Conservation (phyloP, 2,888 invertebrate species). For the Megaustenia siamemsis region DNA sequence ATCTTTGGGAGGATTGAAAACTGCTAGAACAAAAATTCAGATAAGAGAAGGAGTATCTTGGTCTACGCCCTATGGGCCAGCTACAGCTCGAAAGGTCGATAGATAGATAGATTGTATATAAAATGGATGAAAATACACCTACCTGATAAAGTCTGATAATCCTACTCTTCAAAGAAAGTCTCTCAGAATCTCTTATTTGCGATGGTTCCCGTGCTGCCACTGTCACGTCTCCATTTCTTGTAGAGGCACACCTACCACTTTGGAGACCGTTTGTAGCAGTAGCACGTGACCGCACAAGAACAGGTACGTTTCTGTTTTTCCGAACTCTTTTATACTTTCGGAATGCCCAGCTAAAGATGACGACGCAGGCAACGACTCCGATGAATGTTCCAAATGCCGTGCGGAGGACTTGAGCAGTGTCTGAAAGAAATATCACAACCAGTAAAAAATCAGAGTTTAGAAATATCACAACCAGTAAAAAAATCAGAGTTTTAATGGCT, state of each 20-base stretch:
- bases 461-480: too few species aligned
- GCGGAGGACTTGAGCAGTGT: slow-evolving; percentile 41
- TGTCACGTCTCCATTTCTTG: background rate
- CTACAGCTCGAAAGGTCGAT: too few species aligned
- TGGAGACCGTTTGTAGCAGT: background rate
- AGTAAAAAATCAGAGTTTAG: too few species aligned
- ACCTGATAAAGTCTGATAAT: slow-evolving; percentile 34
- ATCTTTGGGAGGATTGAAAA: too few species aligned
- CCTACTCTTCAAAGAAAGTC: slow-evolving; percentile 24
- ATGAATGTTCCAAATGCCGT: slow-evolving; percentile 37
- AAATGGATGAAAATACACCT: background rate
- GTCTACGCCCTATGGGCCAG: too few species aligned
- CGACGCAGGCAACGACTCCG: slow-evolving; percentile 37
- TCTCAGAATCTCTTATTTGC: background rate
- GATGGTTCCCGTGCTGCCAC: background rate
- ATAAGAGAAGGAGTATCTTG: too few species aligned
- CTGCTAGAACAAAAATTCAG: too few species aligned
- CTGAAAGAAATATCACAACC: too few species aligned
- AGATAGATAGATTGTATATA: too few species aligned
- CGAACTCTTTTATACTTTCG: slow-evolving; percentile 30
- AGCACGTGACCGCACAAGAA: slow-evolving; percentile 4
- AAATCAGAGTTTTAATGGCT: too few species aligned
- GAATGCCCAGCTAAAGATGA: slow-evolving; percentile 38
- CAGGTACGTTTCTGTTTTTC: background rate
- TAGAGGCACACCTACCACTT: background rate